These are phyloP conservation scores for Ailuropoda melanoleuca DNA, from an alignment of 2,113 vertebrate genomes.

Conservation along the genomic window DNA sequence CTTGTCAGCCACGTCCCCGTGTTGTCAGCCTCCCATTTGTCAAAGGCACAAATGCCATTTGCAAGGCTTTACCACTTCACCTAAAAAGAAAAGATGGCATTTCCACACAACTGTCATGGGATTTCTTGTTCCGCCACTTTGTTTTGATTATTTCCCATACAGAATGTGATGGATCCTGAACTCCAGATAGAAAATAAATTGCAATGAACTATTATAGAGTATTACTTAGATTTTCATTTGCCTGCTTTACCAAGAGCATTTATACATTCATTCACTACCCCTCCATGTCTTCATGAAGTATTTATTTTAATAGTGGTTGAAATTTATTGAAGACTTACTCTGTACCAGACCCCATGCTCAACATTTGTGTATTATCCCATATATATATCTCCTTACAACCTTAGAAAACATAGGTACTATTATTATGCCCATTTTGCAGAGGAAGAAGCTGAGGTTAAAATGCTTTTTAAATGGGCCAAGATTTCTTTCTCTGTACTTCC, in stretches of 20 bases:
- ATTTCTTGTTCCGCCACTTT: not conserved
- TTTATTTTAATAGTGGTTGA: not conserved
- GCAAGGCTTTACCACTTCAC: not conserved
- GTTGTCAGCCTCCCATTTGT: conserved; percentile 14
- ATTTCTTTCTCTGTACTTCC: not conserved
- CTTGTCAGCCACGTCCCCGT: not conserved
- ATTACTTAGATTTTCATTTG: not conserved
- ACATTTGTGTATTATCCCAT: not conserved
- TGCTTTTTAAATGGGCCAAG: not conserved
- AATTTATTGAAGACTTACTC: not conserved
- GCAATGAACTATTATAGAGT: not conserved
- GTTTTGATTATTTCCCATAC: not conserved
- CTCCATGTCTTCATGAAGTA: not conserved
- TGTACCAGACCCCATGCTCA: not conserved
- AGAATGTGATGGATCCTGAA: not conserved
- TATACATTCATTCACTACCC: not conserved
- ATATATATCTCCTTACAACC: too few relatives aligned
- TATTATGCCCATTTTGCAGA: not conserved
- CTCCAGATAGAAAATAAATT: not conserved
- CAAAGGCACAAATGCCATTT: conserved; percentile 33
- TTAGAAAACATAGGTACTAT: not conserved
- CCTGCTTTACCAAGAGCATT: not conserved
- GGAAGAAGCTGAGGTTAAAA: not conserved
- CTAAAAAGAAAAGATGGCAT: conserved; percentile 15
- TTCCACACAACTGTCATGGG: not conserved